phyloP scores from a whole-genome alignment of 2,888 invertebrate genomes.

The Drosophila meridiana region DNA sequence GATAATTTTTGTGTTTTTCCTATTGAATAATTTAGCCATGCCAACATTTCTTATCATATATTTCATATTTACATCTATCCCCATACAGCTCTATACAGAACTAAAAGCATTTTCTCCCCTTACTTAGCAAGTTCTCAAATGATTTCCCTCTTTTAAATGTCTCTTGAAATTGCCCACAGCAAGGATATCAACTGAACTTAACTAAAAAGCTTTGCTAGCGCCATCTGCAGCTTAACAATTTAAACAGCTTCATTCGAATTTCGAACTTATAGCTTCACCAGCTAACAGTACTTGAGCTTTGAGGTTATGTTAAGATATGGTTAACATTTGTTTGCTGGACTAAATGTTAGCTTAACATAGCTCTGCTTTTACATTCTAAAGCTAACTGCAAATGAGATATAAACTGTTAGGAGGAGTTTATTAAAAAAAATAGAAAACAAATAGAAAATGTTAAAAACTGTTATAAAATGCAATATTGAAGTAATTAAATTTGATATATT shows the following conservation, averaged over 20 bases:
- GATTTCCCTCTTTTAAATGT: background rate
- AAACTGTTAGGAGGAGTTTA: background rate
- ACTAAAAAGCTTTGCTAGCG: background rate
- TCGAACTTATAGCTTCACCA: background rate
- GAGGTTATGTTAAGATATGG: background rate
- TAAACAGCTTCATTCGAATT: background rate
- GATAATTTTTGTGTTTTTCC: background rate
- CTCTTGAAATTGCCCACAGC: background rate
- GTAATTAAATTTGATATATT: background rate
- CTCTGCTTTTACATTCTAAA: background rate
- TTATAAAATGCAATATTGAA: background rate
- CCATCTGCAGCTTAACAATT: constrained; percentile 7
- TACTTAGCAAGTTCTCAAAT: background rate
- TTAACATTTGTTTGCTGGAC: background rate
- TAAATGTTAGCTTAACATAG: constrained; percentile 1
- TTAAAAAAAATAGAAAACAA: background rate
- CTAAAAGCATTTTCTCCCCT: background rate
- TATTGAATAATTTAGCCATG: background rate
- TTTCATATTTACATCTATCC: background rate
- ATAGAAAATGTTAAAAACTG: background rate
- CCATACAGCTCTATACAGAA: background rate
- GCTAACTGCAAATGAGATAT: background rate
- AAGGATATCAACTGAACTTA: background rate
- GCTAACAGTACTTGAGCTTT: constrained; percentile 4
- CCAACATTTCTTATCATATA: background rate